Evolutionary conservation across 1,140 invertebrate genomes (phyloP), one percentile per base, ranked within the genome.

Genomic region (Branchinecta lindahli): DNA sequence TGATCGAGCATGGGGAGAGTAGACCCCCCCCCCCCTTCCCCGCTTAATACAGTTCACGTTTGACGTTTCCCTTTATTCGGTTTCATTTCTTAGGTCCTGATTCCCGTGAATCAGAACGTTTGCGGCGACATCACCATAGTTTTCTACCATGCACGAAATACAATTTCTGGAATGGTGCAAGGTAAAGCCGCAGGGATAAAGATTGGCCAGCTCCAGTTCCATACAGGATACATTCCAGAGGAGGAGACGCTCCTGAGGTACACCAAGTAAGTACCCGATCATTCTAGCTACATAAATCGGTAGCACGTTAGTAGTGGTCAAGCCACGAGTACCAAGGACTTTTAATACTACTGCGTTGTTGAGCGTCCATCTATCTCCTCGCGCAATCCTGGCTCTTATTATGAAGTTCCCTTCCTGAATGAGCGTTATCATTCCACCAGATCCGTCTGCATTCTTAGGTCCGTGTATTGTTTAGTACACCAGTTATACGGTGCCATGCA

Each of bases 121-220:
- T 83, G 85, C 52, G 93, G 93, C 3, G 94, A 97, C 78, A 85
- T 96, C 44, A 88, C 87, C 5, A 77, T 96, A 46, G 81, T 87
- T 45, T 80, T 91, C 8, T 91, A 87, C 76, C 94, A 96, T 81
- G 92, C 92, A 7, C 83, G 93, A 3, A 87, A 92, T 76, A 89
- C 90, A 46, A 83, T 94, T 10, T 87, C 87, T 10, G 85, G 87
- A 12, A 86, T 90, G 73, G 85, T 87, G 20, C 79, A 85, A 77
- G 89, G 89, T 65, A 87, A 89, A 75, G 83, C 88, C 9, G 90
- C 89, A 33, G 88, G 91, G 8, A 88, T 94, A 71, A 92, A 91
- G 78, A 92, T 96, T 73, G 87, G 91, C 44, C 87, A 92, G 71
- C 76, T 95, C 3, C 88, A 92, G 79, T 88, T 96, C 74, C 88